phyloP scores from a whole-genome alignment of 1,140 invertebrate species.

The Sitodiplosis mosellana region DNA sequence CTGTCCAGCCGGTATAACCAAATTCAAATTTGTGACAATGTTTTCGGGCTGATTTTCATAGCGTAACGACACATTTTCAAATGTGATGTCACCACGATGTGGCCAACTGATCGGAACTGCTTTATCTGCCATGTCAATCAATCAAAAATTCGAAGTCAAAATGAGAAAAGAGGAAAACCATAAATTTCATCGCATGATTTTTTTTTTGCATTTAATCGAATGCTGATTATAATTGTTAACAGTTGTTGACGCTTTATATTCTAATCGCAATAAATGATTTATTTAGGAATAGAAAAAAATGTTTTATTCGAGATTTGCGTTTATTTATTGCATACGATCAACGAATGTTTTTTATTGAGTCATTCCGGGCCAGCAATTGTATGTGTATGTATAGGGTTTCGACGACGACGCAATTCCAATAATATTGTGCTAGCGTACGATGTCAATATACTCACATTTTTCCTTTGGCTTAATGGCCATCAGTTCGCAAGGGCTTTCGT shows the following conservation, averaged over 20 bases:
- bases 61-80: constrained; percentile 44
- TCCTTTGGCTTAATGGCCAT: not conserved
- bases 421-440: not conserved
- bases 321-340: not conserved
- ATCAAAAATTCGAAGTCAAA: not conserved
- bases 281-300: not conserved
- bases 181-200: no score
- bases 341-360: not conserved
- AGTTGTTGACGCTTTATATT: no score
- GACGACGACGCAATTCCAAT: no score
- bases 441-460: not conserved
- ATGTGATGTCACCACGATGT: constrained; percentile 46
- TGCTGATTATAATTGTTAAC: not conserved
- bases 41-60: constrained; percentile 39
- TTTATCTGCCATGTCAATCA: constrained; percentile 23
- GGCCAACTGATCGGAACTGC: constrained; percentile 31
- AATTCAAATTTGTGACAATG: constrained; percentile 41
- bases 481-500: no score
- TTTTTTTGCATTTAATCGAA: not conserved
- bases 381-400: no score
- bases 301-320: not conserved
- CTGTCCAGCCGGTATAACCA: constrained; percentile 42
- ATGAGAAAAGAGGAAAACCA: not conserved
- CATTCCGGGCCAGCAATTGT: not conserved
- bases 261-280: not conserved